phyloP scores from a whole-genome alignment of 2,888 invertebrate species.

The Spodoptera littoralis region DNA sequence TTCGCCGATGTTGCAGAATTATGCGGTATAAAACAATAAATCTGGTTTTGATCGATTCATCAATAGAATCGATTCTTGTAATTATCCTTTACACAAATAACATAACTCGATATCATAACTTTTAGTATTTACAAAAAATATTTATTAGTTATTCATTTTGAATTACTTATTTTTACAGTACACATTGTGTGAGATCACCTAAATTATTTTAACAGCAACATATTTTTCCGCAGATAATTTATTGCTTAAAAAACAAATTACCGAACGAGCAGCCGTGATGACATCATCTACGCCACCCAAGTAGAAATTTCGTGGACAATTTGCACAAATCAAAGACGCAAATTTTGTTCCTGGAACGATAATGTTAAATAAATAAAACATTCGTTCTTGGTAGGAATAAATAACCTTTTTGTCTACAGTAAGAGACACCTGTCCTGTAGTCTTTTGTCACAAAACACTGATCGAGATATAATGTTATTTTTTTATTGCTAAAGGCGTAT shows the following conservation, averaged over 20 bases:
- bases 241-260: background rate
- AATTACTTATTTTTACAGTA: no score
- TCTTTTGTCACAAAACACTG: conserved; percentile 36
- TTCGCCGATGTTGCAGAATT: no score
- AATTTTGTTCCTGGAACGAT: conserved; percentile 32
- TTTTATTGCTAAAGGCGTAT: conserved; percentile 13
- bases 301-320: conserved; percentile 33
- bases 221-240: no score
- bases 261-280: conserved; percentile 7
- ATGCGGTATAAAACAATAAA: no score
- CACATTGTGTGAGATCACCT: no score
- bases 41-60: no score
- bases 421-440: conserved; percentile 51
- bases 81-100: no score
- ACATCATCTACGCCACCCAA: conserved; percentile 40
- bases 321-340: conserved; percentile 24
- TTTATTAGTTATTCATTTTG: no score
- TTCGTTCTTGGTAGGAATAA: conserved; percentile 41
- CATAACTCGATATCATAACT: no score
- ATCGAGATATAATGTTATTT: conserved; percentile 29
- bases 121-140: no score
- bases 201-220: no score
- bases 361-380: conserved; percentile 53
- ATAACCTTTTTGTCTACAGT: conserved; percentile 39
- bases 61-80: no score